A percentile compares a stretch with the other conserved stretches of the same genome.
phyloP scores from a whole-genome alignment of 2,113 vertebrate species.

The Callorhinus ursinus region DNA sequence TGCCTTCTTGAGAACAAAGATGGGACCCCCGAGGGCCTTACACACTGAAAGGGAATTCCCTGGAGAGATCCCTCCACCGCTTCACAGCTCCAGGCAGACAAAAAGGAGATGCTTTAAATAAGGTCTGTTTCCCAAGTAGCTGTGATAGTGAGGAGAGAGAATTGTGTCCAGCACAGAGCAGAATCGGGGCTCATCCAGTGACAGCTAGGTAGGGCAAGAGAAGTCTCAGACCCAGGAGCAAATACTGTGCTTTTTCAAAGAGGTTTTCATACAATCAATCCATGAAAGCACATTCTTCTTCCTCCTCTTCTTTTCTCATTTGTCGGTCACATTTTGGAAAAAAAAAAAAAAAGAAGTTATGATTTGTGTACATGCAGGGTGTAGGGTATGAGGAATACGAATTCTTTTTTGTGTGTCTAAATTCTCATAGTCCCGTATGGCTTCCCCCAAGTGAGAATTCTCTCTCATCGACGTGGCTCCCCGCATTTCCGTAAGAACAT shows the following conservation, averaged over 20 bases:
- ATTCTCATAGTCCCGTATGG: background rate
- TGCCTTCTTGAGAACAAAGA: background rate
- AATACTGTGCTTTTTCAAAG: background rate
- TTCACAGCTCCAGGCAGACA: background rate
- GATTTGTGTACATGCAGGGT: background rate
- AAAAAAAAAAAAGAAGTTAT: background rate
- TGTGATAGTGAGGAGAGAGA: background rate
- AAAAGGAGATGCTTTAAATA: background rate
- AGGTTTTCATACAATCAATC: background rate
- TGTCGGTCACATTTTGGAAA: background rate
- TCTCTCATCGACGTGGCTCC: background rate
- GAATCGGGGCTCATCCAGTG: fast-evolving
- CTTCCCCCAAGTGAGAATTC: background rate
- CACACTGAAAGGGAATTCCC: background rate
- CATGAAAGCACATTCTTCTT: background rate
- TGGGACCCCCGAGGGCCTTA: fast-evolving
- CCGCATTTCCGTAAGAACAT: background rate
- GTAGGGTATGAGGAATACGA: fast-evolving
- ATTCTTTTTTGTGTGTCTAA: background rate
- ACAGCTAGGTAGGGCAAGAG: no score
- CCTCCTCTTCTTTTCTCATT: background rate
- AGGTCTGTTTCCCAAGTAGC: background rate
- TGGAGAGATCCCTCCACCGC: background rate
- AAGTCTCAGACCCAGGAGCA: background rate
- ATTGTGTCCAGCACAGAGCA: background rate